phyloP scores from a whole-genome alignment of 1,140 invertebrate species.

The Trachymyrmex cornetzi region DNA sequence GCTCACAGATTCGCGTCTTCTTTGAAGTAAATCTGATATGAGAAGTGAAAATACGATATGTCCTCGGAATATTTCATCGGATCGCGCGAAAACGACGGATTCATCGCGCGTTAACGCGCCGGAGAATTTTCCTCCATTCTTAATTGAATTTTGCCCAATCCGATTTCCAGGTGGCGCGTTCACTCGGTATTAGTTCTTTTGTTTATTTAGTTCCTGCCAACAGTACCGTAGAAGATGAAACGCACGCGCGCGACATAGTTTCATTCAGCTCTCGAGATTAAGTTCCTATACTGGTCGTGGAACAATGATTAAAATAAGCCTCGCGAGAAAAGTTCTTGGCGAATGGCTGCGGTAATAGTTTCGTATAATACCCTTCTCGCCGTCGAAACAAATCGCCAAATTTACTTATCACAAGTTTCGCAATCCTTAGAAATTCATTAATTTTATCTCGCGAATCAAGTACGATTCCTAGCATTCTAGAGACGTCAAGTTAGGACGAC shows the following conservation, averaged over 20 bases:
- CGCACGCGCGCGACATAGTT: constrained; percentile 42
- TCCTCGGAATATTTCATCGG: constrained; percentile 54
- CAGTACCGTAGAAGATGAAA: constrained; percentile 39
- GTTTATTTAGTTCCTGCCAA: constrained; percentile 63
- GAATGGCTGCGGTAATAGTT: neutral
- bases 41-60: constrained; percentile 47
- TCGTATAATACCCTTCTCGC: constrained; percentile 1
- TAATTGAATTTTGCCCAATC: constrained; percentile 85
- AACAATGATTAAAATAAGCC: constrained; percentile 52
- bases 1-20: neutral
- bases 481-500: constrained; percentile 31
- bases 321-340: constrained; percentile 30
- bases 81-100: constrained; percentile 48
- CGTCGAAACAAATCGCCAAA: constrained; percentile 7
- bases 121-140: constrained; percentile 81
- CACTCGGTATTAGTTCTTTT: constrained; percentile 71
- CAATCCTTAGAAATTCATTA: constrained; percentile 41
- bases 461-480: constrained; percentile 21
- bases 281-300: constrained; percentile 16
- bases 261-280: constrained; percentile 51
- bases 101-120: constrained; percentile 63
- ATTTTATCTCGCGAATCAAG: constrained; percentile 32
- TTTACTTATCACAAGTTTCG: constrained; percentile 11
- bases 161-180: constrained; percentile 78
- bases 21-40: constrained; percentile 32